Percentiles rank a stretch among this genome's conserved stretches.
phyloP scores from a whole-genome alignment of 2,888 invertebrate species.

The Eupithecia subumbrata region DNA sequence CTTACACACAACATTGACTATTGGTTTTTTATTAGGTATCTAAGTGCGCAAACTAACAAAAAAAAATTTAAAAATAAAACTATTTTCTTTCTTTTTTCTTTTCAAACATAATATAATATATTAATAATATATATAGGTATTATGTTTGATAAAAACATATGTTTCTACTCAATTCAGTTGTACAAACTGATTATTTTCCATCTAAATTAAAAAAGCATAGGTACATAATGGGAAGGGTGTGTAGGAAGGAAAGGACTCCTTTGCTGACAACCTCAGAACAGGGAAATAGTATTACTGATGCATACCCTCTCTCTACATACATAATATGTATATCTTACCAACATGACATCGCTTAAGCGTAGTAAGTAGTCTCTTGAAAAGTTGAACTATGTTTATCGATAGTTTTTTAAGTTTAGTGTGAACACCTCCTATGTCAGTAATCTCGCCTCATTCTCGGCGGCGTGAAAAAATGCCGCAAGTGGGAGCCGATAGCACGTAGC shows the following conservation, averaged over 20 bases:
- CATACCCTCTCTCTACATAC: neutral
- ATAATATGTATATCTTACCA: too few species aligned
- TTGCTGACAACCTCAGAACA: neutral
- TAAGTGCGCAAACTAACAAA: too few species aligned
- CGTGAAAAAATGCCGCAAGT: constrained; percentile 87
- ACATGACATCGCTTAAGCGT: too few species aligned
- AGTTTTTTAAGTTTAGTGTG: constrained; percentile 56
- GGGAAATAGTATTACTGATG: neutral
- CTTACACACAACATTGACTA: neutral
- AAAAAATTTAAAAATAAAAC: too few species aligned
- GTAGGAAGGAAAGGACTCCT: neutral
- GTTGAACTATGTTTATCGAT: neutral
- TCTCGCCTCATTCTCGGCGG: constrained; percentile 87
- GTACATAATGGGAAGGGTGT: neutral
- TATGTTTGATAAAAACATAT: too few species aligned
- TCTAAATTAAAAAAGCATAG: neutral
- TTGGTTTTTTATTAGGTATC: neutral
- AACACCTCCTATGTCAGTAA: constrained; percentile 78
- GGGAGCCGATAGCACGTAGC: constrained; percentile 85
- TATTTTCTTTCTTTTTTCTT: too few species aligned
- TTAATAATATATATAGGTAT: too few species aligned
- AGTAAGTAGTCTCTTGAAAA: neutral
- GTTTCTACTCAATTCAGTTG: too few species aligned
- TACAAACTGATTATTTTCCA: too few species aligned
- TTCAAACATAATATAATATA: neutral